Conservation (phyloP, 2,888 invertebrate genomes). For the Nomada flava region DNA sequence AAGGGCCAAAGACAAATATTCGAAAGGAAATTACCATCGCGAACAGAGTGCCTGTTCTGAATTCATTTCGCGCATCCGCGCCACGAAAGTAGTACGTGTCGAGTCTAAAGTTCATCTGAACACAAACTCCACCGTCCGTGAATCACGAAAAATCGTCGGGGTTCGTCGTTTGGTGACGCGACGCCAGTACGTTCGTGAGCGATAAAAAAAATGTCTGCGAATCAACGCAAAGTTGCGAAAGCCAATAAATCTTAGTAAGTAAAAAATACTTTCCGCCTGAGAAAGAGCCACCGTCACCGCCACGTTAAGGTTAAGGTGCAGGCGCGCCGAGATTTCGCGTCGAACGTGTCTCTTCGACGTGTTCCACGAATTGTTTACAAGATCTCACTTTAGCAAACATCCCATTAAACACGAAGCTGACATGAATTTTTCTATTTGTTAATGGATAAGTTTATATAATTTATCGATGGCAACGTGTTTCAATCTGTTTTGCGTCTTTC, state of each 20-base stretch:
- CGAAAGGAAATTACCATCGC: slow-evolving; percentile 9
- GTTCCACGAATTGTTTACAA: slow-evolving; percentile 21
- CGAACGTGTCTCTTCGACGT: background rate
- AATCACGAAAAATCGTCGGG: slow-evolving; percentile 56
- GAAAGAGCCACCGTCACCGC: background rate
- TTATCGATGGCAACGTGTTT: slow-evolving; percentile 7
- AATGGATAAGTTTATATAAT: background rate
- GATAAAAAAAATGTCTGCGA: slow-evolving; percentile 36
- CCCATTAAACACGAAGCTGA: background rate
- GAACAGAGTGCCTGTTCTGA: slow-evolving; percentile 20
- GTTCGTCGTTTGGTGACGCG: slow-evolving; percentile 46
- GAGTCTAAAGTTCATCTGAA: slow-evolving; percentile 60
- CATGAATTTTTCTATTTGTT: background rate
- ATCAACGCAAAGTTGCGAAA: slow-evolving; percentile 38
- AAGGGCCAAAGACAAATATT: background rate
- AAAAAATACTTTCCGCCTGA: slow-evolving; percentile 20
- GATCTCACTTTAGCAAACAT: background rate
- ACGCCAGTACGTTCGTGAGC: slow-evolving; percentile 12
- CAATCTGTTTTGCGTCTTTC: background rate
- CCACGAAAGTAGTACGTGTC: slow-evolving; percentile 51
- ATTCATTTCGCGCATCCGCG: slow-evolving; percentile 49
- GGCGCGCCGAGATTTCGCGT: background rate
- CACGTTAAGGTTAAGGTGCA: background rate
- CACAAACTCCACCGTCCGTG: slow-evolving; percentile 32
- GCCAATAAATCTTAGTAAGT: background rate